These are phyloP conservation scores for Nebria salina DNA, from an alignment of 2,888 invertebrate genomes.

Conservation along the genomic window DNA sequence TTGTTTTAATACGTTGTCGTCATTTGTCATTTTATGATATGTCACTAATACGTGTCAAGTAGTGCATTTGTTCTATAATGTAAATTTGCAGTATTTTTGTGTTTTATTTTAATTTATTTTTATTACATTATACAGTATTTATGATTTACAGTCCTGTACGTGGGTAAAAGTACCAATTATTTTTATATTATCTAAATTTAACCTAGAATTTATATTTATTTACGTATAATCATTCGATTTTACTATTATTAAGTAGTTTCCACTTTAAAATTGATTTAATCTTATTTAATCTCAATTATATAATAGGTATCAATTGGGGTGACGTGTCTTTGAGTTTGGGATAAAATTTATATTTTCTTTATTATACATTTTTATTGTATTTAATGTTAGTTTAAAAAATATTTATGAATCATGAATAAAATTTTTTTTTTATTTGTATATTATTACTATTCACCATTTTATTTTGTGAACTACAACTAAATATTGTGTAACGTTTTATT, in stretches of 20 bases:
- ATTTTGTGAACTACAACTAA: too few species aligned
- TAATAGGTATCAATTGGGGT: background rate
- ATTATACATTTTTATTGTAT: too few species aligned
- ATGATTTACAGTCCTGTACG: constrained; percentile 31
- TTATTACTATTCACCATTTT: too few species aligned
- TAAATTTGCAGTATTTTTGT: background rate
- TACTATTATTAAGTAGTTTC: background rate
- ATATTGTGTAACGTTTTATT: background rate
- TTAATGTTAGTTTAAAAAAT: too few species aligned
- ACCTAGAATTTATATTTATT: constrained; percentile 12
- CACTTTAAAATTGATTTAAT: background rate
- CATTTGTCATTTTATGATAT: background rate
- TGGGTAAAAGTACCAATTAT: constrained; percentile 8
- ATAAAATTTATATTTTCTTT: too few species aligned
- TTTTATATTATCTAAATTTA: constrained; percentile 19
- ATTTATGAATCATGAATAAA: too few species aligned
- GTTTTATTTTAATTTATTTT: constrained; percentile 15
- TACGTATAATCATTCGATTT: background rate
- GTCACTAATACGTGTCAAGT: background rate
- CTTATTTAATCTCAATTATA: background rate
- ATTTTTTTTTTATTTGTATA: constrained; percentile 6
- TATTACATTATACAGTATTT: constrained; percentile 2
- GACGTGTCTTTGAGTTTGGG: background rate
- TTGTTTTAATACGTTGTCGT: background rate
- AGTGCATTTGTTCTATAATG: constrained; percentile 6